Conservation (phyloP, 1,140 invertebrate genomes). For the Bombus turneri region DNA sequence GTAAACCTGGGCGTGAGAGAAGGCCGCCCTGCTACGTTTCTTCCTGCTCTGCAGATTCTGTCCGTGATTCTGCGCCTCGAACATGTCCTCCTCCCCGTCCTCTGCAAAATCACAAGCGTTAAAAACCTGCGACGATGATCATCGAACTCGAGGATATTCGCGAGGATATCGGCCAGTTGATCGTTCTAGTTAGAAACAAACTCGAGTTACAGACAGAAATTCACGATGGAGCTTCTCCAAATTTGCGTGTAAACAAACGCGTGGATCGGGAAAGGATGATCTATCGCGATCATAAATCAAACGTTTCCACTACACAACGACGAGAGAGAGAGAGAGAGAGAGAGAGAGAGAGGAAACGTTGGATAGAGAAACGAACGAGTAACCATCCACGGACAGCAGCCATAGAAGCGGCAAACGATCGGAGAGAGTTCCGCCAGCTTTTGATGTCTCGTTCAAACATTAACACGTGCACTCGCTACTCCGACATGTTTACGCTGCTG, state of each 20-base stretch:
- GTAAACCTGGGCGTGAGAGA: constrained; percentile 97
- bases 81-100: constrained; percentile 79
- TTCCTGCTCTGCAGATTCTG: constrained; percentile 86
- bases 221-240: neutral
- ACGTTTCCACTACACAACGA: constrained; percentile 42
- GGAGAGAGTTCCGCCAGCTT: constrained; percentile 72
- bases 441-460: constrained; percentile 82
- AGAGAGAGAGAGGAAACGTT: neutral
- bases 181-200: neutral
- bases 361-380: constrained; percentile 25
- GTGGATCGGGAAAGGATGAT: constrained; percentile 55
- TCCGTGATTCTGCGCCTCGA: constrained; percentile 77
- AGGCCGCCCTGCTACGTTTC: constrained; percentile 96
- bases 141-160: neutral
- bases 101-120: constrained; percentile 69
- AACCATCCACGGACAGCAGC: constrained; percentile 54
- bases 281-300: constrained; percentile 63
- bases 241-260: constrained; percentile 56
- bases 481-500: constrained; percentile 78
- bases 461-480: constrained; percentile 79
- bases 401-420: constrained; percentile 55
- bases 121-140: neutral
- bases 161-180: neutral
- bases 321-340: neutral
- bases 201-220: neutral